Evolutionary conservation across 2,797 vertebrate species (phyloP), one percentile per base, ranked within the genome.

Genomic region (Salarias fasciatus): DNA sequence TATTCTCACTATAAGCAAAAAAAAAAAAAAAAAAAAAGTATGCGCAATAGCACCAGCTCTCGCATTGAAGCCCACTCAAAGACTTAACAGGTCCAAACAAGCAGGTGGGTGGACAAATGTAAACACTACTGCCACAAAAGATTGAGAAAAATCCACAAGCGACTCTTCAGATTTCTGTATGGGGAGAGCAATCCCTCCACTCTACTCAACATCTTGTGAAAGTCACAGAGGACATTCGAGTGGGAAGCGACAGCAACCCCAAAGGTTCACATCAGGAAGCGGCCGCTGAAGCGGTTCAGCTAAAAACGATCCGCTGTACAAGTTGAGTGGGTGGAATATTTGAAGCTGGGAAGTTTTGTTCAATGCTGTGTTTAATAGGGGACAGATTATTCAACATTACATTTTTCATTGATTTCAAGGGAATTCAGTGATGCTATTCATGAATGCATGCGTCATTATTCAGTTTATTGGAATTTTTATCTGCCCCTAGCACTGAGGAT

Each of bases 221-320:
- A 42, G 50, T 59, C 18, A 38, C 2, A 71, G 40, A 53, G 57
- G 56, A 73, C 67, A 63, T 66, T 24, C 52, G 66, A 54, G 85
- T 82, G 56, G 83, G 79, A 82, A 67, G 48, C 53, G 40, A 59
- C 1, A 4, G 51, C 56, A 75, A 63, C 62, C 40, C 53, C 33
- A 57, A 70, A 68, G 56, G 28, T 3, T 1, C 14, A 35, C 40
- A 44, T 53, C 45, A 51, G 12, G 14, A 69, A 47, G 47, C 51
- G 60, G 58, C 47, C 61, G 29, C 56, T 36, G 24, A 42, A 76
- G 30, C 66, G 57, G 51, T 49, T 71, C 54, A 47, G 43, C 31
- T 45, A n/a, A 62, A 56, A 29, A 57, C 41, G 13, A 76, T 52
- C 54, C n/a, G n/a, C n/a, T 52, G 14, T 18, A 72, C 30, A 47